A percentile compares a stretch with the other conserved stretches of the same genome.
These are phyloP conservation scores for Caenorhabditis wallacei DNA, from an alignment of 2,888 invertebrate species.

Conservation along the genomic window DNA sequence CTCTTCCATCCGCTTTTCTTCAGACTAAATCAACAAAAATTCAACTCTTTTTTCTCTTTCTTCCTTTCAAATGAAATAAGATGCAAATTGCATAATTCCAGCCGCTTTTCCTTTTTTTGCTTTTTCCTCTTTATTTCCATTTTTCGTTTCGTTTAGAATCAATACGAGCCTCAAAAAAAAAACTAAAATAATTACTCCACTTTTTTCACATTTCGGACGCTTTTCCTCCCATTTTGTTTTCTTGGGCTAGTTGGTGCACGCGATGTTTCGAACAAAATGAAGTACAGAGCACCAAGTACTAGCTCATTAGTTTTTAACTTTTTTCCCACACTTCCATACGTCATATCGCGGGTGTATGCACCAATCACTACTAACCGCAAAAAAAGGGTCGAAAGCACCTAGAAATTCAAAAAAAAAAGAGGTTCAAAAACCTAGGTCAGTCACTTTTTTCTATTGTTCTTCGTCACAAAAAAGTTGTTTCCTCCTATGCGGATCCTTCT, in stretches of 20 bases:
- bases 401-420: slow-evolving; percentile 22
- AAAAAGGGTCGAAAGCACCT: slow-evolving; percentile 16
- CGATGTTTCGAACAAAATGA: slow-evolving; percentile 36
- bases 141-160: slow-evolving; percentile 20
- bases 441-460: slow-evolving; percentile 46
- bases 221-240: slow-evolving; percentile 14
- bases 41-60: not conserved
- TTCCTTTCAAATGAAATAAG: slow-evolving; percentile 47
- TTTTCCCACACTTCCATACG: slow-evolving; percentile 51
- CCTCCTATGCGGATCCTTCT: slow-evolving; percentile 2
- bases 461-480: not conserved
- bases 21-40: slow-evolving; percentile 53
- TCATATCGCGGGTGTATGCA: slow-evolving; percentile 39
- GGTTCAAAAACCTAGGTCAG: slow-evolving; percentile 60
- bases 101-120: slow-evolving; percentile 1
- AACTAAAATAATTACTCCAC: slow-evolving; percentile 45
- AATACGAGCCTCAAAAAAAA: slow-evolving; percentile 24
- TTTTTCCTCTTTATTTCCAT: slow-evolving; percentile 11
- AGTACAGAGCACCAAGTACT: slow-evolving; percentile 27
- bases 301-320: slow-evolving; percentile 1
- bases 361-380: slow-evolving; percentile 48
- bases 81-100: slow-evolving; percentile 62
- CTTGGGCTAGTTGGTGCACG: slow-evolving; percentile 33
- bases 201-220: slow-evolving; percentile 16
- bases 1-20: too few species aligned